Conservation (phyloP, 2,888 invertebrate species). For the Lepas anatifera region DNA sequence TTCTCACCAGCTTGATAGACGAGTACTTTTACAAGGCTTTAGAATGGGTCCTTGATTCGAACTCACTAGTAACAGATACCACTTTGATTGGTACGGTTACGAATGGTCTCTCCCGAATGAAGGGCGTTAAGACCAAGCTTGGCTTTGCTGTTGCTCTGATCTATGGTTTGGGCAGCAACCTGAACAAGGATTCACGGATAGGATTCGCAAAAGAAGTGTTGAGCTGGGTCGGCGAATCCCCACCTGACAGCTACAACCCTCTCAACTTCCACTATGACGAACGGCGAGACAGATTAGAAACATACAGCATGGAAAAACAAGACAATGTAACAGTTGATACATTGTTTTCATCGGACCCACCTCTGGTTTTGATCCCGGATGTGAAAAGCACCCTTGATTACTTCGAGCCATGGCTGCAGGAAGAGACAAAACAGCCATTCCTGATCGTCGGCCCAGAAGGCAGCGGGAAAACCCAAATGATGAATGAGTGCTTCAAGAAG, state of each 20-base stretch:
- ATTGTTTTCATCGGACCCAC: slow-evolving; percentile 27
- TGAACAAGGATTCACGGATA: slow-evolving; percentile 44
- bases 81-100: slow-evolving; percentile 46
- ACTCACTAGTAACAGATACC: slow-evolving; percentile 42
- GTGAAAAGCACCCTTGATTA: slow-evolving; percentile 48
- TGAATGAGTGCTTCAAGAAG: slow-evolving; percentile 57
- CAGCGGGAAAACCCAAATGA: slow-evolving; percentile 62
- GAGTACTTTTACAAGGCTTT: slow-evolving; percentile 50
- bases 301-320: slow-evolving; percentile 35
- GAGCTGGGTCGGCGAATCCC: slow-evolving; percentile 47
- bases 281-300: slow-evolving; percentile 49
- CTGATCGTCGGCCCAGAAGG: slow-evolving; percentile 72
- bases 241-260: slow-evolving; percentile 41
- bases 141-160: slow-evolving; percentile 52
- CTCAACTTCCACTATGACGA: slow-evolving; percentile 49
- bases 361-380: slow-evolving; percentile 50
- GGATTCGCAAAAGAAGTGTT: slow-evolving; percentile 52
- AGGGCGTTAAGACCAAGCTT: slow-evolving; percentile 40
- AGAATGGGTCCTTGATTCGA: slow-evolving; percentile 47
- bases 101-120: slow-evolving; percentile 48
- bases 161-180: slow-evolving; percentile 52
- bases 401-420: slow-evolving; percentile 45
- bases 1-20: slow-evolving; percentile 47
- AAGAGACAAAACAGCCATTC: slow-evolving; percentile 50
- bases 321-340: slow-evolving; percentile 21